Base-by-base conservation (phyloP, 2,113 vertebrate genomes). In the Catharus fuscescens region DNA sequence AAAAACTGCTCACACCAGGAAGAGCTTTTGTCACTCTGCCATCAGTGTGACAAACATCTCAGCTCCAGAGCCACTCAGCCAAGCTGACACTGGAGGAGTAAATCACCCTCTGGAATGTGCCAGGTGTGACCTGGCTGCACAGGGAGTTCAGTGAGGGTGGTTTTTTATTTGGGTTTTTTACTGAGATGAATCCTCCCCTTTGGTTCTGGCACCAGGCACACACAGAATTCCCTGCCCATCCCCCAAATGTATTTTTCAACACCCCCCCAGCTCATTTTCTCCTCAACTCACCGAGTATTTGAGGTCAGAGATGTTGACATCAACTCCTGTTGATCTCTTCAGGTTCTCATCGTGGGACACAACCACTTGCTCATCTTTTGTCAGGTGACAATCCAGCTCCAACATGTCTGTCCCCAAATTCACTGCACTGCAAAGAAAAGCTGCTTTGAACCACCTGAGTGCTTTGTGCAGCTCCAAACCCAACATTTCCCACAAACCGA, bases 361-460 rank as follows among this genome's bases (percentile, higher is more conserved):
- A 40, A 99, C 99, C 38, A 99, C 99, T 93, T 99, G 98, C 57
- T 98, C 98, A 54, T 99, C 99, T 93, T 99, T 99, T 1, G 99
- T 99, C 92, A 99, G 96, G 96, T 99, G 99, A 96, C 99, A 99
- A 89, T 99, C 99, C 72, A 99, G 76, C 97, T 99, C 99, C 98
- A 99, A 62, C 99, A 99, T 99, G 95, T 99, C 99, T 19, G 99
- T 99, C 65, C 99, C 99, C 28, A 99, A 48, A 59, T 98, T 96
- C 64, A 99, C 98, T 4, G 99, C 99, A 13, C 99, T 99, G 96
- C 32, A 93, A 95, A 50, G 34, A 80, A 92, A 86, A 50, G 8
- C 83, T 69, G 57, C n/a, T 29, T 20, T 95, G 74, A 95, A 16
- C 36, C 25, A 44, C 62, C 48, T 1, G 0, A 3, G 31, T 5